Conservation (phyloP, 2,113 vertebrate species). For the Otolemur garnettii region DNA sequence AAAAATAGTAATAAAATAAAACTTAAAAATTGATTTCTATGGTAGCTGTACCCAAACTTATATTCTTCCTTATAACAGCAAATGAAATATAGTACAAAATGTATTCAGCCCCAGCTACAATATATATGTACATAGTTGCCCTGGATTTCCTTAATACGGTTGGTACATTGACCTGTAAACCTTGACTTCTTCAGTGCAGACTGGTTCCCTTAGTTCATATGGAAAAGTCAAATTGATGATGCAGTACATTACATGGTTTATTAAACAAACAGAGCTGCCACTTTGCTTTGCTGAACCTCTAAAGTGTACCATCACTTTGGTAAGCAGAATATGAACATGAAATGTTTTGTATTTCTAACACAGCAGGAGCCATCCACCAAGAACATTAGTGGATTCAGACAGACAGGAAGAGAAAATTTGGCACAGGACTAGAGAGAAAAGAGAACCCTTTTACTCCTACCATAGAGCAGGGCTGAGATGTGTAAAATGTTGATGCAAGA, state of each 20-base stretch:
- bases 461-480: background rate
- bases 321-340: constrained; percentile 12
- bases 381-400: constrained; percentile 14
- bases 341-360: constrained; percentile 45
- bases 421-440: background rate
- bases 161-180: constrained; percentile 62
- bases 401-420: constrained; percentile 35
- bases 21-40: constrained; percentile 53
- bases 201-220: constrained; percentile 34
- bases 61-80: constrained; percentile 60
- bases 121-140: background rate
- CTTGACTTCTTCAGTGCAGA: constrained; percentile 40
- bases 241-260: constrained; percentile 58
- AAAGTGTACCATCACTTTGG: background rate
- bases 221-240: constrained; percentile 59
- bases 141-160: constrained; percentile 48
- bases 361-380: constrained; percentile 11
- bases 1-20: constrained; percentile 56
- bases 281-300: constrained; percentile 58
- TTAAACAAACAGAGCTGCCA: constrained; percentile 61
- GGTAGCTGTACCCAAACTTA: background rate
- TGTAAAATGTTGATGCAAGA: background rate
- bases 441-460: background rate
- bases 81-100: constrained; percentile 70
- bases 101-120: constrained; percentile 40